Evolutionary conservation across 2,888 invertebrate genomes (phyloP).

Genomic region (Catocala fraxini): DNA sequence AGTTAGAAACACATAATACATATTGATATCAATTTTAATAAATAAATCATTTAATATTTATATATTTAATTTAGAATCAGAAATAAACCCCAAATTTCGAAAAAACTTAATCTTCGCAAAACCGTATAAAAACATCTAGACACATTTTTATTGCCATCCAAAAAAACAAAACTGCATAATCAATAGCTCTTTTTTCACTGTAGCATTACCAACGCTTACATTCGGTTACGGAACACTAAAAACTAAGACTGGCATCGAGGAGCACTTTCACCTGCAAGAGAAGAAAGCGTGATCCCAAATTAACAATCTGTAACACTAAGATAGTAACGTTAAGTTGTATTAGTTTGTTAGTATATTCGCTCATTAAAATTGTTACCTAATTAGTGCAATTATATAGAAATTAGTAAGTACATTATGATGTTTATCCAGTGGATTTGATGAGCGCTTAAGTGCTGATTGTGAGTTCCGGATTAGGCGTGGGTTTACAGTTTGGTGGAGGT

Average conservation of each 20-base stretch:
- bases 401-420: too few species aligned
- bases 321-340: constrained; percentile 54
- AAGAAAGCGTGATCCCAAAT: constrained; percentile 84
- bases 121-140: neutral
- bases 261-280: constrained; percentile 70
- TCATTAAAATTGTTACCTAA: constrained; percentile 61
- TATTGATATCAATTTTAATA: too few species aligned
- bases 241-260: constrained; percentile 43
- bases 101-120: too few species aligned
- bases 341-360: constrained; percentile 55
- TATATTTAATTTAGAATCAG: too few species aligned
- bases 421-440: too few species aligned
- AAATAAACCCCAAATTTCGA: too few species aligned
- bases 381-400: constrained; percentile 28
- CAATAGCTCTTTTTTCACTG: constrained; percentile 10
- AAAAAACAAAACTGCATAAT: constrained; percentile 16
- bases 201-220: constrained; percentile 24
- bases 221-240: constrained; percentile 46
- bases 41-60: too few species aligned
- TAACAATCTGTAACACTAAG: constrained; percentile 78
- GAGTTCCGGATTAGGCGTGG: too few species aligned
- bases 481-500: too few species aligned
- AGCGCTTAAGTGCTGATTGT: too few species aligned
- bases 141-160: neutral
- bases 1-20: too few species aligned